Evolutionary conservation across 2,888 invertebrate genomes (phyloP).

Genomic region (Resseliella maxima): DNA sequence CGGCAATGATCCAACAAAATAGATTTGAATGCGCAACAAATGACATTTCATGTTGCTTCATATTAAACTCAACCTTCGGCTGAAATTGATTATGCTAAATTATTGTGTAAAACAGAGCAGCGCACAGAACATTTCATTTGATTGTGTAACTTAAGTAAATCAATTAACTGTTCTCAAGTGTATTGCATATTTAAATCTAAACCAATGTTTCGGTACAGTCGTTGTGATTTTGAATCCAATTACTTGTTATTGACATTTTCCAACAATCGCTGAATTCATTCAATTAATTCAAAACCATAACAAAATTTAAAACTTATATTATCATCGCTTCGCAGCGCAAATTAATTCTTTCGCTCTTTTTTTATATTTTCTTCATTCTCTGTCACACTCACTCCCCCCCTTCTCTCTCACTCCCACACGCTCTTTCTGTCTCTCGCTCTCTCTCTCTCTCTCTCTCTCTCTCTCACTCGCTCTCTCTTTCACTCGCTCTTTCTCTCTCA

Average conservation of each 20-base stretch:
- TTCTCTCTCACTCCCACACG: no score
- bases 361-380: background rate
- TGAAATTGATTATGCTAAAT: background rate
- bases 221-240: background rate
- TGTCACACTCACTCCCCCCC: no score
- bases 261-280: background rate
- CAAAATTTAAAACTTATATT: slow-evolving; percentile 51
- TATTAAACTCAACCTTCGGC: background rate
- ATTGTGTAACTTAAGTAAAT: background rate
- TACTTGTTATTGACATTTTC: slow-evolving; percentile 16
- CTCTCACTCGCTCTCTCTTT: no score
- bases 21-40: background rate
- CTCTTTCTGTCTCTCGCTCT: no score
- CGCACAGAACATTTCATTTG: background rate
- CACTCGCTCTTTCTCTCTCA: no score
- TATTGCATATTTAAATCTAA: background rate
- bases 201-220: background rate
- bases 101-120: background rate
- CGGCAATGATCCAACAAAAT: background rate
- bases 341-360: background rate
- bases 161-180: background rate
- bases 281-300: slow-evolving; percentile 39
- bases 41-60: background rate
- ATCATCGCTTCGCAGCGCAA: slow-evolving; percentile 31
- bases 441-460: no score